Percentiles rank a stretch among this genome's conserved stretches.
Evolutionary conservation across 2,113 vertebrate genomes (phyloP).

Genomic region (Mesembrinibis cayennensis): DNA sequence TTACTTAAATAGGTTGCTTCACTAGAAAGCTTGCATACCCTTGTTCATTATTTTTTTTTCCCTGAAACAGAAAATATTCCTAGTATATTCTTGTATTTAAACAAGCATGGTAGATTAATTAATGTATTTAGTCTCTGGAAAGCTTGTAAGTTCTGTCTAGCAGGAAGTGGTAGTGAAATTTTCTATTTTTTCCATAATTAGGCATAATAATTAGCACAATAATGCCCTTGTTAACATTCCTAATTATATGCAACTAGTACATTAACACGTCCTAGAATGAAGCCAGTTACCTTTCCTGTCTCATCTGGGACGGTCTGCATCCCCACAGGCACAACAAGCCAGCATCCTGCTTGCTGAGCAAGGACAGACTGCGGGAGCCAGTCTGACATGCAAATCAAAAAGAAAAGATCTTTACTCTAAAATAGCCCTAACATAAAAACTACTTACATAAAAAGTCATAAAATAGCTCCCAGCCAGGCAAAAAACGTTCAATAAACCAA

Average conservation of each 20-base stretch:
- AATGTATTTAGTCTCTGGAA: constrained; percentile 26
- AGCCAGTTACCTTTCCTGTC: background rate
- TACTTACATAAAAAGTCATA: background rate
- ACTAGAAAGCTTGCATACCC: background rate
- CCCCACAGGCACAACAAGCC: background rate
- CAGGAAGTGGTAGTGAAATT: constrained; percentile 20
- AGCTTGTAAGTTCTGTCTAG: background rate
- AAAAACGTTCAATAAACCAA: background rate
- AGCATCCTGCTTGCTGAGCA: background rate
- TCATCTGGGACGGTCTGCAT: background rate
- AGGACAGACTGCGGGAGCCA: background rate
- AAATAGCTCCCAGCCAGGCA: background rate
- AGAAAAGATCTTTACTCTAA: background rate
- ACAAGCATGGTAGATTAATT: constrained; percentile 2
- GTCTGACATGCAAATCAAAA: background rate
- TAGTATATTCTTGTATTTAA: background rate
- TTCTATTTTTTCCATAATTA: constrained; percentile 6
- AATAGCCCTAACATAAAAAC: background rate
- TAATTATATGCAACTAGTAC: constrained; percentile 15
- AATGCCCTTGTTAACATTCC: constrained; percentile 38
- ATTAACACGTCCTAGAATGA: background rate
- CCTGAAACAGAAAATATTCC: background rate
- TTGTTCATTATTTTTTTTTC: background rate
- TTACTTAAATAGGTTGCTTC: background rate
- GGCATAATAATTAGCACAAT: constrained; percentile 47